These are phyloP conservation scores for Ooceraea biroi DNA, from an alignment of 1,140 invertebrate genomes.

Conservation along the genomic window DNA sequence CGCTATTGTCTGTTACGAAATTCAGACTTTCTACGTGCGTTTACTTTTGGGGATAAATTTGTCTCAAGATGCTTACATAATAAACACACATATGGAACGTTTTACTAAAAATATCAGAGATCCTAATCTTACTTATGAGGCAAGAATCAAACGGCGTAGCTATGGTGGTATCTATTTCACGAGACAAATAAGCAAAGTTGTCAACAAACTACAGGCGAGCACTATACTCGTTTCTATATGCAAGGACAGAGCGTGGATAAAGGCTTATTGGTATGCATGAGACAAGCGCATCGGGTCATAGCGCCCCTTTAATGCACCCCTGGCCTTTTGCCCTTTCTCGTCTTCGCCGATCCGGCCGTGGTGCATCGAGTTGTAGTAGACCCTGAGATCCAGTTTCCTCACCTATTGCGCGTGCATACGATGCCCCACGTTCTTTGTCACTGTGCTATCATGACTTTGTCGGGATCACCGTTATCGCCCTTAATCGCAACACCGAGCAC, in stretches of 20 bases:
- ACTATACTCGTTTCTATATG: conserved; percentile 19
- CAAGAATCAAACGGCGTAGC: conserved; percentile 37
- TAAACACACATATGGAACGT: too few species aligned
- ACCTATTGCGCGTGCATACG: not conserved
- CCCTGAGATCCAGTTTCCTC: not conserved
- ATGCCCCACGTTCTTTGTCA: conserved; percentile 49
- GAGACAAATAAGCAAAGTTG: conserved; percentile 64
- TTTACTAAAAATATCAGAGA: too few species aligned
- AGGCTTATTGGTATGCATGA: conserved; percentile 71
- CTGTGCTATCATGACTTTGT: conserved; percentile 59
- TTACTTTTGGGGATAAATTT: too few species aligned
- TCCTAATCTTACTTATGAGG: conserved; percentile 31
- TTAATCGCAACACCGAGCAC: conserved; percentile 3
- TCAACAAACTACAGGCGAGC: conserved; percentile 41
- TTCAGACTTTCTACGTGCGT: too few species aligned
- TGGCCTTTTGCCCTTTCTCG: conserved; percentile 43
- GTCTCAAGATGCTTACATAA: too few species aligned
- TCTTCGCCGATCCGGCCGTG: not conserved
- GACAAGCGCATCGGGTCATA: conserved; percentile 48
- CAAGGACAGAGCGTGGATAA: conserved; percentile 15
- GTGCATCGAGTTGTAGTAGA: not conserved
- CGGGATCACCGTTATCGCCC: conserved; percentile 62
- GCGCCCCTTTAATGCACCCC: conserved; percentile 72
- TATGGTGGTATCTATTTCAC: conserved; percentile 37
- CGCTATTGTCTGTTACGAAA: conserved; percentile 43